These are phyloP conservation scores for Epirrhoe alternata DNA, from an alignment of 2,888 invertebrate genomes.

Conservation along the genomic window DNA sequence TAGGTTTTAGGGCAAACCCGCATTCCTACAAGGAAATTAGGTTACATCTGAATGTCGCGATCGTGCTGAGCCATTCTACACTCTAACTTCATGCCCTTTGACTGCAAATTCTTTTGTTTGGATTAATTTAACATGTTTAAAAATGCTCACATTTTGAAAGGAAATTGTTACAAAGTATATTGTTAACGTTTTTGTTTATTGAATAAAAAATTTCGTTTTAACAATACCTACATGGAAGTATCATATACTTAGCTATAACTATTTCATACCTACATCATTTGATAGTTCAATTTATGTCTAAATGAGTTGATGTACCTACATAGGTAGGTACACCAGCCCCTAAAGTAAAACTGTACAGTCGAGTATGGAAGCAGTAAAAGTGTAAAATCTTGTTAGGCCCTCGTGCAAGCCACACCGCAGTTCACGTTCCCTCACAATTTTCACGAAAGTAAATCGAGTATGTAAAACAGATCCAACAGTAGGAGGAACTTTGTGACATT, in stretches of 20 bases:
- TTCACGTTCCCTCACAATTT: conserved; percentile 11
- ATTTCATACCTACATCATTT: too few species aligned
- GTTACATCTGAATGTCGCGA: conserved; percentile 24
- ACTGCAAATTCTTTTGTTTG: conserved; percentile 1
- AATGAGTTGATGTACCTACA: too few species aligned
- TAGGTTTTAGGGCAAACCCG: conserved; percentile 12
- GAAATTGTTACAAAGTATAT: too few species aligned
- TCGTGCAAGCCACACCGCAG: conserved; percentile 13
- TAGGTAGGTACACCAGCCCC: too few species aligned
- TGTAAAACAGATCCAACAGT: neutral
- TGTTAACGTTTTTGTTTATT: too few species aligned
- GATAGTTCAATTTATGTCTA: too few species aligned
- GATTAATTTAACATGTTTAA: neutral
- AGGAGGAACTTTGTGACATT: neutral
- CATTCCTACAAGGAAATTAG: conserved; percentile 23
- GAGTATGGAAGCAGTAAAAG: conserved; percentile 41
- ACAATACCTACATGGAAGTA: too few species aligned
- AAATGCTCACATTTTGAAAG: neutral
- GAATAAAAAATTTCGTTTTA: too few species aligned
- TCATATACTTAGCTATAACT: too few species aligned
- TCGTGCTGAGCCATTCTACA: neutral
- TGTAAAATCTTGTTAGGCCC: conserved; percentile 42
- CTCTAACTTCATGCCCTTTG: conserved; percentile 1
- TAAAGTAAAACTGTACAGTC: neutral
- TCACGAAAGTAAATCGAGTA: conserved; percentile 1